Conservation (phyloP, 2,888 invertebrate species). For the Odontocolon sp. region DNA sequence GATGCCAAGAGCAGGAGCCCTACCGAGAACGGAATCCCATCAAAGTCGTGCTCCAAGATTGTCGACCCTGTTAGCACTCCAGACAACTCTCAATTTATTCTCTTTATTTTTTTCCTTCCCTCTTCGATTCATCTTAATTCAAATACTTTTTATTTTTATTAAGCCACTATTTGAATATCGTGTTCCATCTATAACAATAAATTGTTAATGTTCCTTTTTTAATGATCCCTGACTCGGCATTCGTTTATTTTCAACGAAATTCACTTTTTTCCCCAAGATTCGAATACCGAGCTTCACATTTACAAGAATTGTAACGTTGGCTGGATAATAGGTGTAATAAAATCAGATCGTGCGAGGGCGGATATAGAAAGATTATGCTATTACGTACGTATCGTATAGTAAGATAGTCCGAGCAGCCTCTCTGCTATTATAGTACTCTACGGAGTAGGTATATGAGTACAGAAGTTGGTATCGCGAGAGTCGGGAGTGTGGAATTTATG, state of each 20-base stretch:
- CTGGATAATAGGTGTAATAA: conserved; percentile 37
- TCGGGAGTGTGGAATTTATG: conserved; percentile 55
- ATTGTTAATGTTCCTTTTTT: too few relatives aligned
- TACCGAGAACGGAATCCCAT: conserved; percentile 59
- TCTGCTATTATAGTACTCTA: conserved; percentile 20
- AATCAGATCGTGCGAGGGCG: conserved; percentile 37
- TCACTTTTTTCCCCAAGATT: not conserved
- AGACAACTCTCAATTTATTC: not conserved
- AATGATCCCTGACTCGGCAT: too few relatives aligned
- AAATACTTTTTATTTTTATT: not conserved
- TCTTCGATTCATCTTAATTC: not conserved
- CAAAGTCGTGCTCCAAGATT: conserved; percentile 59
- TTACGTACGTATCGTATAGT: conserved; percentile 9
- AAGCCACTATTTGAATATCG: not conserved
- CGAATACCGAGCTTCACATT: not conserved
- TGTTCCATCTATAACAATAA: too few relatives aligned
- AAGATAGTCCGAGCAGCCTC: conserved; percentile 17
- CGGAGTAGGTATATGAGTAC: conserved; percentile 11
- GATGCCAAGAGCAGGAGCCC: conserved; percentile 42
- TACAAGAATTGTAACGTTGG: not conserved
- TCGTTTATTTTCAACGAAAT: not conserved
- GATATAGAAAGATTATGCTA: conserved; percentile 39
- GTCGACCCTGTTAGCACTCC: not conserved
- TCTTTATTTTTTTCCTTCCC: not conserved
- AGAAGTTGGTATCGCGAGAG: conserved; percentile 31